Evolutionary conservation across 64 coral and sea anemone genomes (phyloP), one percentile per base, ranked within the genome.

Genomic region (Montipora cactus): DNA sequence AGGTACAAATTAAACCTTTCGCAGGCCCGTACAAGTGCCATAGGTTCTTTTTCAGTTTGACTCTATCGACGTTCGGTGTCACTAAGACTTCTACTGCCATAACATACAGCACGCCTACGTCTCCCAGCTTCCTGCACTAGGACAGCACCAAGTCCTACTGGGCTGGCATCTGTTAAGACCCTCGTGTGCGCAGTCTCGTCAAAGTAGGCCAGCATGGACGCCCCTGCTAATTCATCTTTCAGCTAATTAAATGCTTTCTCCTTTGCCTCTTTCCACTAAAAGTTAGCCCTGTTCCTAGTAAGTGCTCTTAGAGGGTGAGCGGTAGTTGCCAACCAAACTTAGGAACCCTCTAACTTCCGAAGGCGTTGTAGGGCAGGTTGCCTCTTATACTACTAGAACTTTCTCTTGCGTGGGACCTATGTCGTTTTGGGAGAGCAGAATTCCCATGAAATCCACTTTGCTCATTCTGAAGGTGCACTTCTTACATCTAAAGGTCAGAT

Each of bases 391-490:
- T 53, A 47, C 71, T 57, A 48, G 51, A 21, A 79, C 47, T 79
- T 76, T 89, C 49, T 78, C 75, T 15, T 79, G 44, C 1, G 75
- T 89, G 25, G 87, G 87, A 5, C 74, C 87, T 16, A 89, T 58
- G 23, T 47, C 76, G 18, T 89, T 57, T 53, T 89, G 12, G 22
- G 28, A 37, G 28, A 37, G 28, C 28, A 1, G 28, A 37, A 37
- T 37, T 37, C 28, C 28, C 28, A 37, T 37, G 28, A 37, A 37
- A 37, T 37, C 28, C 28, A 1, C 28, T 37, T 37, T 37, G 67
- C 59, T 49, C 87, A 89, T 89, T 46, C 83, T 87, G 44, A 87
- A 87, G 19, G 83, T 62, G 18, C 25, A 87, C 10, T 87, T 87
- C 45, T 23, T 62, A 62, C 19, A 0, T 14, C 59, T 89, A 18